Base-by-base conservation (phyloP, 1,140 invertebrate species). In the Drosophila bocqueti region DNA sequence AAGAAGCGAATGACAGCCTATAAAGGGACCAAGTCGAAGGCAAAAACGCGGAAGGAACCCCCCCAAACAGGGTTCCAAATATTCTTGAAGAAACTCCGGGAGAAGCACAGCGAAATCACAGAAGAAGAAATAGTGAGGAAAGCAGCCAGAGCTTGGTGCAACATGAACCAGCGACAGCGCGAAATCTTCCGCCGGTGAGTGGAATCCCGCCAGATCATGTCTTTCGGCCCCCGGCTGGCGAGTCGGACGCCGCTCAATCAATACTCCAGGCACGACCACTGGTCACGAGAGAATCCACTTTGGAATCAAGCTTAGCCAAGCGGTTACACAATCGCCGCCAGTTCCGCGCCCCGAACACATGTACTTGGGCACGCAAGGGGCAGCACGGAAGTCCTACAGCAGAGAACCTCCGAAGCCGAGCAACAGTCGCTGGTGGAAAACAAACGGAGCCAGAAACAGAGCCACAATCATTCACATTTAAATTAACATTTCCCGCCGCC, bases 401-500 rank as follows among this genome's bases (percentile, higher is more conserved):
- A 9, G 49, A 50, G 34, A 24, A 8, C 4, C 36, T 31, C 16
- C 26, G 26, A 43, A 43, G 9, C 13, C n/a, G 67, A 54, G 55
- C 40, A 58, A 57, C 45, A 60, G 26, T 45, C 54, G 38, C 11
- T 15, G 50, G 34, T n/a, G 50, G 0, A 50, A 58, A 26, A 8
- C 15, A 50, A 58, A 42, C 31, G 16, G 18, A 42, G 52, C 13
- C 36, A 24, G 31, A 64, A 40, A 34, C 59, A 63, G 57, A 82
- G 46, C 67, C 78, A 73, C 84, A 91, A 92, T 92, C 86, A 83
- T 82, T 92, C 86, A 89, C 77, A 89, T 91, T 92, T 92, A 92
- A 92, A 92, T 92, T 91, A 92, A 92, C 91, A 92, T 92, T 92
- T 92, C 91, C 91, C 90, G 73, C 58, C 75, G 65, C 59, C 83